Percentiles rank a stretch among this genome's conserved stretches.
phyloP scores from a whole-genome alignment of 2,797 vertebrate genomes.

The Champsocephalus gunnari region DNA sequence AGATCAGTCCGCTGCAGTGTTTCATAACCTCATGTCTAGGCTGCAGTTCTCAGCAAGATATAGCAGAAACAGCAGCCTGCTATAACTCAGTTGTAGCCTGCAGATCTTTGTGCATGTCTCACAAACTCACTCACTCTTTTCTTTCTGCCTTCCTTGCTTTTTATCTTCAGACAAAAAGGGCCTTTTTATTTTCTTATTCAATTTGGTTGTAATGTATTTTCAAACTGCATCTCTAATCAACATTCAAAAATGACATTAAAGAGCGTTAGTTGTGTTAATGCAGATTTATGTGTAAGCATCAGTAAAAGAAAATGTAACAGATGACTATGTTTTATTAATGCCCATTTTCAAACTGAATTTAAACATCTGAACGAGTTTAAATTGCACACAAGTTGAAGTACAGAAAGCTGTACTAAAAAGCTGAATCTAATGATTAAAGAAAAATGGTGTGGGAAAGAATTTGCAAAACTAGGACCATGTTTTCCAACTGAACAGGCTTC shows the following conservation, averaged over 20 bases:
- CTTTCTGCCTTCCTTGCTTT: constrained; percentile 18
- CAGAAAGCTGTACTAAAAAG: not conserved
- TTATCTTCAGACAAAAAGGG: constrained; percentile 9
- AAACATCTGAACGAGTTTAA: constrained; percentile 4
- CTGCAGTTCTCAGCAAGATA: constrained; percentile 44
- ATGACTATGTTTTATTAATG: constrained; percentile 29
- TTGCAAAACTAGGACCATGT: constrained; percentile 48
- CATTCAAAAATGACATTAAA: constrained; percentile 8
- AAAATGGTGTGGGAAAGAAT: constrained; percentile 56
- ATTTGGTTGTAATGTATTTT: constrained; percentile 9
- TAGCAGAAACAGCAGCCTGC: constrained; percentile 20
- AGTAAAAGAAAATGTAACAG: not conserved
- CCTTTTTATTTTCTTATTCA: constrained; percentile 24
- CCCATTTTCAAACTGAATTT: constrained; percentile 7
- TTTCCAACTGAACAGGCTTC: constrained; percentile 23
- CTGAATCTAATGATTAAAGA: constrained; percentile 1
- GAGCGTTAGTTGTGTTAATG: not conserved
- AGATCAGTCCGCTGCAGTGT: constrained; percentile 35
- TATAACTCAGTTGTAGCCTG: constrained; percentile 28
- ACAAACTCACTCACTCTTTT: constrained; percentile 17
- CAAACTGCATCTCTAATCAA: constrained; percentile 19
- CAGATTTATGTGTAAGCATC: constrained; percentile 18
- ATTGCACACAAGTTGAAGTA: not conserved
- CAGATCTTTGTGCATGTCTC: constrained; percentile 39
- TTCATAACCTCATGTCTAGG: constrained; percentile 46